Percentiles rank a stretch among this genome's conserved stretches.
These are phyloP conservation scores for Tetramorium simillimum DNA, from an alignment of 1,140 invertebrate genomes.

Conservation along the genomic window DNA sequence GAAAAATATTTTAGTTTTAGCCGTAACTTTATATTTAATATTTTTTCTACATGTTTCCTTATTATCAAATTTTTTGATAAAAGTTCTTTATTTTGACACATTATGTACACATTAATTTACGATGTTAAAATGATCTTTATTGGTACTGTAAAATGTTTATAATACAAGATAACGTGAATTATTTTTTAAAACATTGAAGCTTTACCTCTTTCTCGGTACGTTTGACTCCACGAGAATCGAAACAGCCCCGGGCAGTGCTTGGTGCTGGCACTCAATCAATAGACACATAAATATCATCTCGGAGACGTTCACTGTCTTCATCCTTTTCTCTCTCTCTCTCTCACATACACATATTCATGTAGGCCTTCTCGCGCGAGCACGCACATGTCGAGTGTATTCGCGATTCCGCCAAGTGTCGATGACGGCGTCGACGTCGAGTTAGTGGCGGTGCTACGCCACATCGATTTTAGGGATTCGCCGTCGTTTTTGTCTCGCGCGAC, in stretches of 20 bases:
- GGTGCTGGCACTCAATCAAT: slow-evolving; percentile 67
- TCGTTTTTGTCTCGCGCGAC: slow-evolving; percentile 83
- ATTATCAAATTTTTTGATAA: background rate
- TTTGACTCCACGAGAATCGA: slow-evolving; percentile 39
- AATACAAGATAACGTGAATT: background rate
- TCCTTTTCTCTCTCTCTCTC: slow-evolving; percentile 4
- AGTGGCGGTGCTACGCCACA: slow-evolving; percentile 70
- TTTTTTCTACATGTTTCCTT: background rate
- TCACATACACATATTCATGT: background rate
- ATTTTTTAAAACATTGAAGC: background rate
- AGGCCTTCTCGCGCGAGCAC: slow-evolving; percentile 2
- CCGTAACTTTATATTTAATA: background rate
- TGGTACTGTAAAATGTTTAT: background rate
- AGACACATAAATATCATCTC: slow-evolving; percentile 70
- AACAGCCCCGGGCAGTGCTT: slow-evolving; percentile 18
- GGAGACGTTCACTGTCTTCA: background rate
- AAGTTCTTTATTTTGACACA: background rate
- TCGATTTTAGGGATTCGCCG: slow-evolving; percentile 81
- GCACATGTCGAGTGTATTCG: slow-evolving; percentile 37
- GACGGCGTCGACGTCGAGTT: slow-evolving; percentile 57
- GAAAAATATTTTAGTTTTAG: background rate
- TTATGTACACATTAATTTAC: no score
- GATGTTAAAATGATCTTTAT: background rate
- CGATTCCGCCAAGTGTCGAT: slow-evolving; percentile 60
- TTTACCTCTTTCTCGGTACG: background rate